These are phyloP conservation scores for Aurelia aurita complex sp. Pacific DNA, from an alignment of 30 jellyfish, hydroid and myxozoan genomes.

Conservation along the genomic window DNA sequence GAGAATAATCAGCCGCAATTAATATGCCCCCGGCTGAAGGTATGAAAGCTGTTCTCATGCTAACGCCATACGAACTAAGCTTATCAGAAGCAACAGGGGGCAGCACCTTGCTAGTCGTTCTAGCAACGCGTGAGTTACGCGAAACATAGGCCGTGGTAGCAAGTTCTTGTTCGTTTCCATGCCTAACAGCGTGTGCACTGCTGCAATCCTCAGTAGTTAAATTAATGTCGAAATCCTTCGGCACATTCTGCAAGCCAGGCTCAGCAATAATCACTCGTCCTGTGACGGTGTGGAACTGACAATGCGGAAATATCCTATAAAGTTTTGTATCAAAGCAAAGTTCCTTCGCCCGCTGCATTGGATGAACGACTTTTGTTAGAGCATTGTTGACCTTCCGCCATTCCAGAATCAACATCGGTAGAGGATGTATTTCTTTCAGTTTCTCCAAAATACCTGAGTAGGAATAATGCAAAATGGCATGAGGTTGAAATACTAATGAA, in stretches of 20 bases:
- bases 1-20: constrained; percentile 93
- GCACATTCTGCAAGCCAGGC: constrained; percentile 92
- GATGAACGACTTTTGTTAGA: constrained; percentile 78
- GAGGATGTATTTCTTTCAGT: constrained; percentile 72
- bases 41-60: constrained; percentile 91
- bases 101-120: not conserved
- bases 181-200: too few species aligned
- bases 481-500: too few species aligned
- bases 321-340: constrained; percentile 5
- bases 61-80: constrained; percentile 31
- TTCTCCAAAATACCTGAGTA: constrained; percentile 73
- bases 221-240: constrained; percentile 83
- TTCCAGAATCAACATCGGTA: constrained; percentile 83
- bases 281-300: constrained; percentile 85
- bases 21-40: constrained; percentile 68
- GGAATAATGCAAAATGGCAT: not conserved
- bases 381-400: constrained; percentile 94
- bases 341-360: constrained; percentile 75
- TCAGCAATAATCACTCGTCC: constrained; percentile 91
- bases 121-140: not conserved
- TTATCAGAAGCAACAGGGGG: not conserved
- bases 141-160: not conserved
- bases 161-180: not conserved
- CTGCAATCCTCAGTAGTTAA: not conserved
- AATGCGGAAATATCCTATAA: constrained; percentile 77